phyloP scores from a whole-genome alignment of 1,140 invertebrate genomes.

The Megalopta genalis region DNA sequence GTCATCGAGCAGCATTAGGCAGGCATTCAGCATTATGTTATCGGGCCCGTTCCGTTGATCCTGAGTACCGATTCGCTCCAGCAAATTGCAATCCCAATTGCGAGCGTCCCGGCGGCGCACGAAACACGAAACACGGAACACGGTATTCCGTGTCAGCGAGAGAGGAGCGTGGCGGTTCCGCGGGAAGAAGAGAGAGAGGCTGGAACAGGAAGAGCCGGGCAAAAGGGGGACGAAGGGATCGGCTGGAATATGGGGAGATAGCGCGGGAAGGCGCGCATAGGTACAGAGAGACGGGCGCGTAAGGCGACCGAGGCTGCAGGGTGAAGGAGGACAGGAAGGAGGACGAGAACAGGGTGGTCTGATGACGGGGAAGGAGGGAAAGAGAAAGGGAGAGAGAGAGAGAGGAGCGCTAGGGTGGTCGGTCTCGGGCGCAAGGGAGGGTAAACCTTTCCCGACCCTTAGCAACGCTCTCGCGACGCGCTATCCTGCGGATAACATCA shows the following conservation, averaged over 20 bases:
- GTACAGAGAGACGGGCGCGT: constrained; percentile 53
- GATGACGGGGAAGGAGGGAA: constrained; percentile 10
- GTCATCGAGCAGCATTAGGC: too few relatives aligned
- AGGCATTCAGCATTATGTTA: too few relatives aligned
- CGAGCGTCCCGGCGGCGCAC: background rate
- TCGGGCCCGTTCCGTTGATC: too few relatives aligned
- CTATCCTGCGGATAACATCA: constrained; percentile 80
- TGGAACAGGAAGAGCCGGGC: constrained; percentile 39
- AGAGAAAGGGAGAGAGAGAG: constrained; percentile 35
- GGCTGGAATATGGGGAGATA: constrained; percentile 74
- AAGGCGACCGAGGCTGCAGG: constrained; percentile 32
- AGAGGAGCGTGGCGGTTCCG: background rate
- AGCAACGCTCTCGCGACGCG: constrained; percentile 73
- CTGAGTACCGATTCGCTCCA: background rate
- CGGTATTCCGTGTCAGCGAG: background rate
- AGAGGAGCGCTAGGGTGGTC: constrained; percentile 48
- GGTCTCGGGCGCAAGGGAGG: constrained; percentile 51
- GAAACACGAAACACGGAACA: background rate
- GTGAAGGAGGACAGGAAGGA: constrained; percentile 43
- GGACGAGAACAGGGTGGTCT: constrained; percentile 7
- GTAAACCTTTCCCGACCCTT: constrained; percentile 72
- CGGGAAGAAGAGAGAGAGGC: constrained; percentile 10
- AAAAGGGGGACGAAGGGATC: constrained; percentile 65
- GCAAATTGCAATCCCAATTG: constrained; percentile 6
- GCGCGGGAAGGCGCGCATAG: constrained; percentile 61